These are phyloP conservation scores for Volucella zonaria DNA, from an alignment of 2,888 invertebrate species.

Conservation along the genomic window DNA sequence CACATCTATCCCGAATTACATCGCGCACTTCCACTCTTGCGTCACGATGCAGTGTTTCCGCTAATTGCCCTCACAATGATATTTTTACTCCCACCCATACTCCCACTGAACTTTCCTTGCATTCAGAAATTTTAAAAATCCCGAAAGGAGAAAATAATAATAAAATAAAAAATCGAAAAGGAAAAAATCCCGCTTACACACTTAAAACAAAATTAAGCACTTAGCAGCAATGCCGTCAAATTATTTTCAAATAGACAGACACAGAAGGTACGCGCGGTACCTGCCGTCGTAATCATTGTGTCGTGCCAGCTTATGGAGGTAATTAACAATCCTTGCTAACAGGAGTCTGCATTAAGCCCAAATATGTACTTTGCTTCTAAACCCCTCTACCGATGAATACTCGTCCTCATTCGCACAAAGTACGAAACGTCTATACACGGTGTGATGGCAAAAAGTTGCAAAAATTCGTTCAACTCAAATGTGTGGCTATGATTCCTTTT, in stretches of 20 bases:
- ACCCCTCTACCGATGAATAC: too few relatives aligned
- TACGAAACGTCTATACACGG: slow-evolving; percentile 31
- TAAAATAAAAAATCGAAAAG: slow-evolving; percentile 11
- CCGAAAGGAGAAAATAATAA: not conserved
- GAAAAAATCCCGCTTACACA: slow-evolving; percentile 34
- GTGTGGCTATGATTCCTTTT: slow-evolving; percentile 2
- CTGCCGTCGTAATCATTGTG: not conserved
- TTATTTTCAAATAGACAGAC: slow-evolving; percentile 63
- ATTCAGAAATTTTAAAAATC: too few relatives aligned
- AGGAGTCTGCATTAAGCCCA: slow-evolving; percentile 29
- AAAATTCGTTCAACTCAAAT: slow-evolving; percentile 13
- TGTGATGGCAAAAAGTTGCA: slow-evolving; percentile 45
- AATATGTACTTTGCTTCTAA: not conserved
- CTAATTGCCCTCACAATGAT: slow-evolving; percentile 66
- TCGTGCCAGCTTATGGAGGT: slow-evolving; percentile 59
- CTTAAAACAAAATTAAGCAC: slow-evolving; percentile 70
- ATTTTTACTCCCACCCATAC: slow-evolving; percentile 19
- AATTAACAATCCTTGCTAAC: slow-evolving; percentile 50
- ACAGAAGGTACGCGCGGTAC: slow-evolving; percentile 21
- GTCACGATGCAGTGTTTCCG: slow-evolving; percentile 66
- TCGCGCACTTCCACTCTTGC: slow-evolving; percentile 38
- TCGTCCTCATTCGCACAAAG: not conserved
- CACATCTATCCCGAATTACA: slow-evolving; percentile 57
- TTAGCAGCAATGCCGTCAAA: slow-evolving; percentile 66
- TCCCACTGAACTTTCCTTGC: not conserved